Conservation (phyloP, 2,888 invertebrate genomes). For the Melanotus villosus region DNA sequence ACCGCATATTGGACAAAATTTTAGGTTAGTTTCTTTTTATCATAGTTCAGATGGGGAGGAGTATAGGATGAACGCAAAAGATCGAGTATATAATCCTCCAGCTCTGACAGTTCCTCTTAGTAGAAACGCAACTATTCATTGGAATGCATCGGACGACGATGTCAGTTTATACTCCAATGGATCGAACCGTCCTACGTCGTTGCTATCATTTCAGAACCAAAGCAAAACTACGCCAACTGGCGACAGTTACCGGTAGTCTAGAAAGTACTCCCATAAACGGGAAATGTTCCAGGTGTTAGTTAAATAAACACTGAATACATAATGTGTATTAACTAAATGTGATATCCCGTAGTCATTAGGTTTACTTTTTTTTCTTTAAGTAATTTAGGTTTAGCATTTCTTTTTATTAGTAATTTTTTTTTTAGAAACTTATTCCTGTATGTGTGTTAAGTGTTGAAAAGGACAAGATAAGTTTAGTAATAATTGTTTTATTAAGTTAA, state of each 20-base stretch:
- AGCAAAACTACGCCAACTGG: constrained; percentile 47
- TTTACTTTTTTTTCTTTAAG: constrained; percentile 33
- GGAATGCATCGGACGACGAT: constrained; percentile 59
- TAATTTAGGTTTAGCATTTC: constrained; percentile 14
- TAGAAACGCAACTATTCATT: constrained; percentile 51
- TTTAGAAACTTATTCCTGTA: neutral
- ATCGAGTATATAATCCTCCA: constrained; percentile 59
- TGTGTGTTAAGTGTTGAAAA: constrained; percentile 1
- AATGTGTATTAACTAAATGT: constrained; percentile 56
- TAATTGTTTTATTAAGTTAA: neutral
- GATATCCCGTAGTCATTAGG: constrained; percentile 58
- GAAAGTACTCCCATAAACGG: neutral
- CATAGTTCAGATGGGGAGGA: constrained; percentile 76
- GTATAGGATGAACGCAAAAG: constrained; percentile 57
- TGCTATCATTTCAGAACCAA: constrained; percentile 55
- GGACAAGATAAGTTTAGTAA: neutral
- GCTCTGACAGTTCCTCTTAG: constrained; percentile 50
- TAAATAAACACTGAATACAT: constrained; percentile 32
- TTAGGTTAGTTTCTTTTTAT: constrained; percentile 76
- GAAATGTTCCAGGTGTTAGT: constrained; percentile 21
- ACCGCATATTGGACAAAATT: constrained; percentile 71
- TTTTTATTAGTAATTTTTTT: neutral
- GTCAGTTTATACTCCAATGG: constrained; percentile 57
- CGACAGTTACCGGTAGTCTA: constrained; percentile 42
- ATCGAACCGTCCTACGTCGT: constrained; percentile 53